phyloP scores from a whole-genome alignment of 2,888 invertebrate genomes.

The Oscheius onirici region DNA sequence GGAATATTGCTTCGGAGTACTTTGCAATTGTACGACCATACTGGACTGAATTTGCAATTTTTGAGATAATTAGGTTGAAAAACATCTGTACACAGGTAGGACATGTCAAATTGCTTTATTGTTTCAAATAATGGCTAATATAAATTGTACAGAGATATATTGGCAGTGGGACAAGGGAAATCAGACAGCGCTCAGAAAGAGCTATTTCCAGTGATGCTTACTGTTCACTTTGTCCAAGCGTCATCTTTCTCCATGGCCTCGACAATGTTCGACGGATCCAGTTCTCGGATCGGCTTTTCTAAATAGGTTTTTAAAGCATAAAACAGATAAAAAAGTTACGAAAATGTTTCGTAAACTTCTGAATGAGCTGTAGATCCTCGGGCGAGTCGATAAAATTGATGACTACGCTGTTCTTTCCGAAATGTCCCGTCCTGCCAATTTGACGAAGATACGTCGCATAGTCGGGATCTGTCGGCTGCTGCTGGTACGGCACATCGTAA shows the following conservation, averaged over 20 bases:
- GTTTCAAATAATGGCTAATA: no score
- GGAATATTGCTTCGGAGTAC: no score
- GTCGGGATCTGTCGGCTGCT: slow-evolving; percentile 60
- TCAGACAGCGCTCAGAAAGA: no score
- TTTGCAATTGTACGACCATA: no score
- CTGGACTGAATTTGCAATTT: no score
- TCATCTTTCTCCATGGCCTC: slow-evolving; percentile 56
- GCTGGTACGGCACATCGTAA: slow-evolving; percentile 86
- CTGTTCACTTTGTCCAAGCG: background rate
- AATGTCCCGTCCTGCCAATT: slow-evolving; percentile 75
- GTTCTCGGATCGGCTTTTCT: slow-evolving; percentile 58
- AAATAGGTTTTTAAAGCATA: background rate
- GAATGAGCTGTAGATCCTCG: slow-evolving; percentile 51
- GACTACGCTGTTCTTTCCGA: slow-evolving; percentile 95
- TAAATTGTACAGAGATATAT: no score
- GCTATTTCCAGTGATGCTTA: no score
- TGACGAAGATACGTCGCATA: slow-evolving; percentile 91
- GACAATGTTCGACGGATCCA: slow-evolving; percentile 61
- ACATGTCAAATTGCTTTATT: no score
- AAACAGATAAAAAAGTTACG: slow-evolving; percentile 41
- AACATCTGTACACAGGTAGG: no score
- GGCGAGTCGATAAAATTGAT: slow-evolving; percentile 87
- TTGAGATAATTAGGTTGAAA: no score
- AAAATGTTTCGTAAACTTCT: slow-evolving; percentile 62
- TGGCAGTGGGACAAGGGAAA: no score